Evolutionary conservation across 2,888 invertebrate genomes (phyloP).

Genomic region (Drosophila percnosoma): DNA sequence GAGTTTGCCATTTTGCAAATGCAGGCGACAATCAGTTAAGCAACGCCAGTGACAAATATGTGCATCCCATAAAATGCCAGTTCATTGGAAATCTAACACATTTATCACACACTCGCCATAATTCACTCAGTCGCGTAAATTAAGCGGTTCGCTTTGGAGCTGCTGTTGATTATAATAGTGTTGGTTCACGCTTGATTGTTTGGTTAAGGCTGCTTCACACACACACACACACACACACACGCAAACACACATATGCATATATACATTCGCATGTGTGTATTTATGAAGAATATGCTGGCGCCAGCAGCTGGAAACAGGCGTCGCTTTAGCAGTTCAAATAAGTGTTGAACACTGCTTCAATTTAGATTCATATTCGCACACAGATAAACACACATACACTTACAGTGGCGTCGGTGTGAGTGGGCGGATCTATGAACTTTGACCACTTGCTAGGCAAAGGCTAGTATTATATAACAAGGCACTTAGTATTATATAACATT

Average conservation of each 20-base stretch:
- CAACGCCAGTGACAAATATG: slow-evolving; percentile 43
- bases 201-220: slow-evolving; percentile 1
- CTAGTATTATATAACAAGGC: background rate
- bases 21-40: slow-evolving; percentile 49
- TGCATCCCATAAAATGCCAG: slow-evolving; percentile 59
- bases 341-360: slow-evolving; percentile 71
- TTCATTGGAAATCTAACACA: slow-evolving; percentile 77
- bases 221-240: background rate
- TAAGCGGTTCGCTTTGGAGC: slow-evolving; percentile 29
- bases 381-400: slow-evolving; percentile 6
- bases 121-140: slow-evolving; percentile 61
- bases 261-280: background rate
- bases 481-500: background rate
- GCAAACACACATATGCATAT: background rate
- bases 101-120: slow-evolving; percentile 66
- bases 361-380: slow-evolving; percentile 53
- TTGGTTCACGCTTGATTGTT: slow-evolving; percentile 14
- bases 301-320: slow-evolving; percentile 47
- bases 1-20: slow-evolving; percentile 51
- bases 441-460: background rate
- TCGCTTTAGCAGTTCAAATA: slow-evolving; percentile 61
- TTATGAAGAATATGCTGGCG: slow-evolving; percentile 65
- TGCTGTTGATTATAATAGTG: slow-evolving; percentile 9
- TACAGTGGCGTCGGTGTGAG: slow-evolving; percentile 13
- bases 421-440: background rate